A percentile compares a stretch with the other conserved stretches of the same genome.
Evolutionary conservation across 2,888 invertebrate genomes (phyloP).

Genomic region (Ophion costatus): DNA sequence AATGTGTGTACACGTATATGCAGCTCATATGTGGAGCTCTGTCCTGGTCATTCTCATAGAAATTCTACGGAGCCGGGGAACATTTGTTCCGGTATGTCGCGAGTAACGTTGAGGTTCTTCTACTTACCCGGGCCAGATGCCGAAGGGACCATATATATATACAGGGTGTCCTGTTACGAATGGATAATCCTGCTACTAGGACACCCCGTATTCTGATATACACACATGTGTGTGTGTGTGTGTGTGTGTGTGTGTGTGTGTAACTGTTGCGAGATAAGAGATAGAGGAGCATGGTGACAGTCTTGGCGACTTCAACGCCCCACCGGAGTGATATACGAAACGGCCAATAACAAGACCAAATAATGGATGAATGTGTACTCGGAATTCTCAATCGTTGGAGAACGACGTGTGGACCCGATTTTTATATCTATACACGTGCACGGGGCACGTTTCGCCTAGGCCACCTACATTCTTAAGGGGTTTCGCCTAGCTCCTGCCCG

Average conservation of each 20-base stretch:
- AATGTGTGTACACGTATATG: slow-evolving; percentile 21
- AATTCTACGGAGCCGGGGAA: slow-evolving; percentile 72
- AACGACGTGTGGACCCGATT: slow-evolving; percentile 11
- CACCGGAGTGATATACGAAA: slow-evolving; percentile 16
- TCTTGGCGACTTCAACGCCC: slow-evolving; percentile 46
- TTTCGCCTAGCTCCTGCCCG: not conserved
- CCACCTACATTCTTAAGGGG: not conserved
- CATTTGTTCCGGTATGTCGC: slow-evolving; percentile 70
- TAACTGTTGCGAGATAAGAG: slow-evolving; percentile 73
- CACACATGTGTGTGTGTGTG: slow-evolving; percentile 68
- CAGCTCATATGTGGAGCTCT: slow-evolving; percentile 9
- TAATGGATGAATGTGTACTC: slow-evolving; percentile 40
- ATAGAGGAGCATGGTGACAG: slow-evolving; percentile 48
- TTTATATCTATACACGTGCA: not conserved
- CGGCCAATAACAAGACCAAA: slow-evolving; percentile 35
- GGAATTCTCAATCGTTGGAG: slow-evolving; percentile 31
- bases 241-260: slow-evolving; percentile 71
- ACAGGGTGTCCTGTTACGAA: no score
- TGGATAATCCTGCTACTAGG: no score
- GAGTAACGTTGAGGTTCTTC: slow-evolving; percentile 66
- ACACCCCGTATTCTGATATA: not conserved
- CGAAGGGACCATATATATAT: no score
- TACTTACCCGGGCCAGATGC: not conserved
- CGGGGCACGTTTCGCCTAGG: not conserved
- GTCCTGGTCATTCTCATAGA: slow-evolving; percentile 71